These are phyloP conservation scores for Prunella strophiata DNA, from an alignment of 2,797 vertebrate genomes.

Conservation along the genomic window DNA sequence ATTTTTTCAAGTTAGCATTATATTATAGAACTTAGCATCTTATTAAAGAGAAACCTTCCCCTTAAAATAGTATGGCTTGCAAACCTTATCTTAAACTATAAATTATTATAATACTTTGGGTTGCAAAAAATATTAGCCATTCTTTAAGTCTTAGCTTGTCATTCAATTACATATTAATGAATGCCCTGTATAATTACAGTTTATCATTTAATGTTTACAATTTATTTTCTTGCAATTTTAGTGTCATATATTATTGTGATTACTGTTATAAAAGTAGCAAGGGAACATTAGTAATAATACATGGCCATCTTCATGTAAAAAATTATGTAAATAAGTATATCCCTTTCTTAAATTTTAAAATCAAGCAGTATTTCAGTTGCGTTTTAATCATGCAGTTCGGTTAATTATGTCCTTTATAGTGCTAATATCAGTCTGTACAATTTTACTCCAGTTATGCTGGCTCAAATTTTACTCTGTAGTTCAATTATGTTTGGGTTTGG, in stretches of 20 bases:
- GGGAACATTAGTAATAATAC: neutral
- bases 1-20: neutral
- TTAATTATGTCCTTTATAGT: neutral
- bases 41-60: conserved; percentile 21
- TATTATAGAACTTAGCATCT: neutral
- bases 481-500: neutral
- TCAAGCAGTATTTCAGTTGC: neutral
- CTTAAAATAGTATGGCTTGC: neutral
- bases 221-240: conserved; percentile 23
- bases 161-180: conserved; percentile 20
- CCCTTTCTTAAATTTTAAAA: neutral
- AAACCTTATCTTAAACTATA: neutral
- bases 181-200: neutral
- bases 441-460: neutral
- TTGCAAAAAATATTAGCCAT: neutral
- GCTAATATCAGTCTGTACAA: neutral
- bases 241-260: conserved; percentile 2
- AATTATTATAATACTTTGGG: neutral
- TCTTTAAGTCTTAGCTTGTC: neutral
- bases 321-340: neutral
- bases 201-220: neutral
- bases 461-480: neutral
- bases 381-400: neutral
- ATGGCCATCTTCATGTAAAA: neutral
- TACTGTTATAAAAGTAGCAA: conserved; percentile 7